phyloP scores from a whole-genome alignment of 2,113 vertebrate species.

The Cyanocitta stelleri region DNA sequence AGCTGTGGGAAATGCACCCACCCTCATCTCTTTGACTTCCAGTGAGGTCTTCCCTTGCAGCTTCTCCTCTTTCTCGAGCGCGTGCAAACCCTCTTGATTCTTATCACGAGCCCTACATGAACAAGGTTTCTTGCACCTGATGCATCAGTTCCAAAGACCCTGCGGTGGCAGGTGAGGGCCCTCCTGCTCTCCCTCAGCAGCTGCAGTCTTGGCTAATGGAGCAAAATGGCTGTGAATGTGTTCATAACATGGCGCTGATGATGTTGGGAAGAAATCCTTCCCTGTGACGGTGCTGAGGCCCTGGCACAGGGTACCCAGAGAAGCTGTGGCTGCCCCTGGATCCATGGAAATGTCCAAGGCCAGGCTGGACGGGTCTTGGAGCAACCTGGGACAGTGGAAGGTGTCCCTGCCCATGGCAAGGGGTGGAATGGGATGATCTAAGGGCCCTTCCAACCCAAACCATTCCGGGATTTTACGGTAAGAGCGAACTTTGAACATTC shows the following conservation, averaged over 20 bases:
- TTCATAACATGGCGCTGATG: neutral
- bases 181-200: neutral
- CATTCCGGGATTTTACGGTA: neutral
- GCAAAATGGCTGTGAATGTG: fast-evolving
- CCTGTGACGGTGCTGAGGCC: fast-evolving
- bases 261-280: neutral
- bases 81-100: neutral
- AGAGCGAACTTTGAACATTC: too few species aligned
- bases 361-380: neutral
- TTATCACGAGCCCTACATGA: neutral
- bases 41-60: neutral
- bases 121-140: neutral
- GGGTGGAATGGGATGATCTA: neutral
- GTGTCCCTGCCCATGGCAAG: neutral
- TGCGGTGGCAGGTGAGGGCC: neutral
- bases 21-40: neutral
- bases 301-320: neutral
- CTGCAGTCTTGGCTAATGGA: neutral
- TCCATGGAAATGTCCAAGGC: neutral
- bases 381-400: fast-evolving
- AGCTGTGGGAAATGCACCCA: neutral
- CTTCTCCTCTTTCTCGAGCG: neutral
- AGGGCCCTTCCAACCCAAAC: neutral
- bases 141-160: fast-evolving
- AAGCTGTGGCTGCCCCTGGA: neutral